phyloP scores from a whole-genome alignment of 2,888 invertebrate species.

The Callosobruchus maculatus region DNA sequence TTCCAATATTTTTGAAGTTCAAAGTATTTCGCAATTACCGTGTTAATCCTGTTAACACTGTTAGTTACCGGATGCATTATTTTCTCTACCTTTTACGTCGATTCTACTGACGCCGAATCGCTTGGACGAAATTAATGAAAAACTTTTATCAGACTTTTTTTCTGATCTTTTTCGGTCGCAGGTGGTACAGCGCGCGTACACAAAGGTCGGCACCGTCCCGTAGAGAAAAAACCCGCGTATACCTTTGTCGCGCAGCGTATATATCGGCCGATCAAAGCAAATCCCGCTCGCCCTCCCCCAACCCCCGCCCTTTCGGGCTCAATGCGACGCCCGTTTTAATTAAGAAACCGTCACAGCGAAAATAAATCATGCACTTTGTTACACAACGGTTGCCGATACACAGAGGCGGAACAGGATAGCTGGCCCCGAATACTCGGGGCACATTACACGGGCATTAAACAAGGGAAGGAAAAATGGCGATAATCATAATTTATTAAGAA shows the following conservation, averaged over 20 bases:
- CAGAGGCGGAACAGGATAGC: not conserved
- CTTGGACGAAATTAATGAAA: not conserved
- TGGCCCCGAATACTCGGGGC: too few species aligned
- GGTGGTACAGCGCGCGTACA: not conserved
- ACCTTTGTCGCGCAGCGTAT: not conserved
- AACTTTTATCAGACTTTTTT: not conserved
- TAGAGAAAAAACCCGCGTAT: not conserved
- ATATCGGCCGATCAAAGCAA: not conserved
- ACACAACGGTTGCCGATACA: not conserved
- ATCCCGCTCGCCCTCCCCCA: not conserved
- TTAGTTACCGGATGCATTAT: too few species aligned
- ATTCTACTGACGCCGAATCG: not conserved
- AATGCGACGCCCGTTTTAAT: conserved; percentile 22
- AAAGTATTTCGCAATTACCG: too few species aligned
- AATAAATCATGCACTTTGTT: conserved; percentile 29
- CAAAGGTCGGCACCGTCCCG: not conserved
- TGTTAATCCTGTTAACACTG: too few species aligned
- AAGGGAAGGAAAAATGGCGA: too few species aligned
- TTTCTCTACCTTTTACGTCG: not conserved
- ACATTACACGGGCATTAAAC: too few species aligned
- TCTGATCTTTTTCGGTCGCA: not conserved
- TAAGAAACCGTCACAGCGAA: conserved; percentile 28
- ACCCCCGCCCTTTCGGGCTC: conserved; percentile 14
- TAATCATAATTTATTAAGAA: too few species aligned
- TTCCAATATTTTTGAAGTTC: too few species aligned